phyloP scores from a whole-genome alignment of 2,113 vertebrate species.

The Malaclemys terrapin region DNA sequence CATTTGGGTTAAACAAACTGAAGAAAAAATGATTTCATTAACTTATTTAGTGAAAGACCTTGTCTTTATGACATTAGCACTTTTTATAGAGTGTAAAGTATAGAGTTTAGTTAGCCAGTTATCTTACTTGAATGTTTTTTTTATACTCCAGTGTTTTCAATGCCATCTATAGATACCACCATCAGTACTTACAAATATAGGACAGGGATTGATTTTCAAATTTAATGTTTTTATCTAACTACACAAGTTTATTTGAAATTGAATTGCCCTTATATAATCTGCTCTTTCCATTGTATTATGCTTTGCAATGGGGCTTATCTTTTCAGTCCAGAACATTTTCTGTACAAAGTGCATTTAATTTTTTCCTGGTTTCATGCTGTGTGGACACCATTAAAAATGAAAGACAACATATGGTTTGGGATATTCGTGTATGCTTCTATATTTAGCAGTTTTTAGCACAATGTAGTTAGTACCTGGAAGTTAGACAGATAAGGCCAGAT shows the following conservation, averaged over 20 bases:
- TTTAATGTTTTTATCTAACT: not conserved
- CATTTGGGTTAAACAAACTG: conserved; percentile 35
- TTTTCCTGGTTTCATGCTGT: not conserved
- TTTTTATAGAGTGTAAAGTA: conserved; percentile 61
- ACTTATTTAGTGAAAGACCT: conserved; percentile 56
- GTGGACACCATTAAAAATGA: not conserved
- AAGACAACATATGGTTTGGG: not conserved
- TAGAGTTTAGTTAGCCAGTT: conserved; percentile 52
- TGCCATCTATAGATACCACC: not conserved
- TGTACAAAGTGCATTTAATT: not conserved
- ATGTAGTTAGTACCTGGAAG: not conserved
- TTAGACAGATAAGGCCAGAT: accelerated
- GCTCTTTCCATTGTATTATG: not conserved
- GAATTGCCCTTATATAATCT: not conserved
- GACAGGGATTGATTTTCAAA: not conserved
- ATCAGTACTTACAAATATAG: not conserved
- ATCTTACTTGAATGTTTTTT: conserved; percentile 21
- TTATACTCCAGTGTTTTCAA: not conserved
- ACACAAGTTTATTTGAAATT: not conserved
- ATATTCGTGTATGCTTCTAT: not conserved
- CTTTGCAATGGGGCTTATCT: not conserved
- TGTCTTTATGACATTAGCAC: conserved; percentile 40
- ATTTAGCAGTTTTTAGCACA: not conserved
- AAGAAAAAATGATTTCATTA: conserved; percentile 49
- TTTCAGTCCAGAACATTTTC: not conserved